Conservation (phyloP, 2,888 invertebrate genomes). For the Euphydryas editha region DNA sequence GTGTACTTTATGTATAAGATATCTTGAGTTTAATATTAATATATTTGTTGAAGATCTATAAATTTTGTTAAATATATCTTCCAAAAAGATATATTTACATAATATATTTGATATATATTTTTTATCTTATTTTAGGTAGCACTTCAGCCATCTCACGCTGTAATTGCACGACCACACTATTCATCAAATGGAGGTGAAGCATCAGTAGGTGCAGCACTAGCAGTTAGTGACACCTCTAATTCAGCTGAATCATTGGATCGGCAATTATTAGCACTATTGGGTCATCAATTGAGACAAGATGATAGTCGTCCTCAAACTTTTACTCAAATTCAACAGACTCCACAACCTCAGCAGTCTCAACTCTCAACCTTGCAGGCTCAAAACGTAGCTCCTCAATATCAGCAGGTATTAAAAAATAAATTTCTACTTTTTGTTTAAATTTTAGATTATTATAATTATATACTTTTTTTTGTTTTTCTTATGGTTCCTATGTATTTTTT, state of each 20-base stretch:
- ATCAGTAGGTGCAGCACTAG: slow-evolving; percentile 75
- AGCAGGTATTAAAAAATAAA: slow-evolving; percentile 51
- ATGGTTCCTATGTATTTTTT: too few species aligned
- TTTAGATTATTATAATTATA: too few species aligned
- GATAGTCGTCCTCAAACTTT: slow-evolving; percentile 58
- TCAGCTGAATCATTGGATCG: slow-evolving; percentile 60
- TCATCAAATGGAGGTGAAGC: slow-evolving; percentile 75
- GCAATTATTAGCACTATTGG: slow-evolving; percentile 66
- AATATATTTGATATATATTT: not conserved
- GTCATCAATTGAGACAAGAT: slow-evolving; percentile 62
- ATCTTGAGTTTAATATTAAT: not conserved
- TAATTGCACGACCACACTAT: slow-evolving; percentile 73
- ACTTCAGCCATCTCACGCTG: slow-evolving; percentile 71
- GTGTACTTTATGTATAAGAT: not conserved
- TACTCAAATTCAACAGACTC: slow-evolving; percentile 54
- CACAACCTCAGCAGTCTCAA: slow-evolving; percentile 33
- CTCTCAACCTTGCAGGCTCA: slow-evolving; percentile 42
- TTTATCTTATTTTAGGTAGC: slow-evolving; percentile 55
- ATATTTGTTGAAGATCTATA: not conserved
- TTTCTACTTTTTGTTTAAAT: too few species aligned
- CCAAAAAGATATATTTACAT: too few species aligned
- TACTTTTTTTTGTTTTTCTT: slow-evolving; percentile 2
- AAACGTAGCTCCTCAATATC: slow-evolving; percentile 49
- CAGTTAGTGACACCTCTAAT: slow-evolving; percentile 68
- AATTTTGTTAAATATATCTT: too few species aligned